Percentiles rank a stretch among this genome's conserved stretches.
These are phyloP conservation scores for Yponomeuta evonymella DNA, from an alignment of 2,888 invertebrate species.

Conservation along the genomic window DNA sequence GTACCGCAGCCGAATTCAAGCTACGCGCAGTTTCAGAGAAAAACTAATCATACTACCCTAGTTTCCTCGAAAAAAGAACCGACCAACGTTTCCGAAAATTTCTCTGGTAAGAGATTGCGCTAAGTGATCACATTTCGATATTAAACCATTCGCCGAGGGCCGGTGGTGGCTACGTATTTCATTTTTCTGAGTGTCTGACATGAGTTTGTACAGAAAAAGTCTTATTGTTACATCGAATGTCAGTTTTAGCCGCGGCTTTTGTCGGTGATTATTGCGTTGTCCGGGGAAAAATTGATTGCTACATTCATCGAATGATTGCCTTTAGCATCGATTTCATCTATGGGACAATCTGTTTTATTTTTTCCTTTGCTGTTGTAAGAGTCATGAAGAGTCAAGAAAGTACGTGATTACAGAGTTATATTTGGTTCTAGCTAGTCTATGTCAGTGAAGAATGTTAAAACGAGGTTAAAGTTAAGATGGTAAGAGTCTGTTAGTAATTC, in stretches of 20 bases:
- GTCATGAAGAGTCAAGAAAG: too few species aligned
- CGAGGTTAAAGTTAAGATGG: too few species aligned
- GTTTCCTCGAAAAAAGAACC: neutral
- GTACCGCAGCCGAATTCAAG: too few species aligned
- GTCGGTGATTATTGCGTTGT: slow-evolving; percentile 11
- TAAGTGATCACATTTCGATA: slow-evolving; percentile 77
- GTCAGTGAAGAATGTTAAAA: too few species aligned
- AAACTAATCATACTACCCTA: neutral
- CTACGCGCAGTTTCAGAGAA: too few species aligned
- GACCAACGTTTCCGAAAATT: slow-evolving; percentile 5
- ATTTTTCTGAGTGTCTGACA: slow-evolving; percentile 75
- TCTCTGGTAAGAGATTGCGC: slow-evolving; percentile 61
- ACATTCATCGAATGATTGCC: slow-evolving; percentile 15
- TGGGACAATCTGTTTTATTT: neutral
- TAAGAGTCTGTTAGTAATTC: too few species aligned
- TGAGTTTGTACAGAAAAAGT: slow-evolving; percentile 60
- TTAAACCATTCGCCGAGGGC: slow-evolving; percentile 75
- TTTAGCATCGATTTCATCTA: neutral
- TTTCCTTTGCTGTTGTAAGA: neutral
- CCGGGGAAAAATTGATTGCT: slow-evolving; percentile 15
- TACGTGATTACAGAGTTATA: too few species aligned
- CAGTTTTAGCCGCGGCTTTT: slow-evolving; percentile 22
- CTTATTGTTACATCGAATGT: slow-evolving; percentile 51
- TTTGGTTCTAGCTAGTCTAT: too few species aligned
- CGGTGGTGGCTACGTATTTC: slow-evolving; percentile 73